Conservation (phyloP, 2,797 vertebrate species). For the Glyptemys insculpta region DNA sequence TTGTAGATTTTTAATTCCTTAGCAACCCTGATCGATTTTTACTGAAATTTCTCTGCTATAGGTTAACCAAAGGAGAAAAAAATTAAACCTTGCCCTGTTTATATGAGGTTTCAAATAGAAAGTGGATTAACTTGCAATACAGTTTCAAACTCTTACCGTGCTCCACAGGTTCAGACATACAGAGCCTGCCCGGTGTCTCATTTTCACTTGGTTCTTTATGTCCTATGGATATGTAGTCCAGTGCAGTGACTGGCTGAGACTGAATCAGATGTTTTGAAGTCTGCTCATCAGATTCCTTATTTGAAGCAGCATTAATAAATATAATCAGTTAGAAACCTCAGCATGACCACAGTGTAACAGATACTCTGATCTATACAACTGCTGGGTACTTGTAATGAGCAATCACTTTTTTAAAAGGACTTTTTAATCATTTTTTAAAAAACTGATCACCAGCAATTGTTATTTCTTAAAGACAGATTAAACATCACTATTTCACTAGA, state of each 20-base stretch:
- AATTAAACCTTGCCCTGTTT: background rate
- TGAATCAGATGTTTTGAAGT: slow-evolving; percentile 38
- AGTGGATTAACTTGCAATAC: background rate
- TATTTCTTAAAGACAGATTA: background rate
- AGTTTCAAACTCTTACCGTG: slow-evolving; percentile 69
- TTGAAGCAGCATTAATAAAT: slow-evolving; percentile 25
- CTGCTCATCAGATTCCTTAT: slow-evolving; percentile 73
- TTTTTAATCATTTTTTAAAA: background rate
- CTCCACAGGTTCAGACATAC: slow-evolving; percentile 50
- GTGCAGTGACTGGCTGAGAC: slow-evolving; percentile 57
- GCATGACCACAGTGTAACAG: background rate
- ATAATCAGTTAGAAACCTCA: slow-evolving; percentile 21
- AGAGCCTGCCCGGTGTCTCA: slow-evolving; percentile 38
- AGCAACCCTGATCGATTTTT: background rate
- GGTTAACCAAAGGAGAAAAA: background rate
- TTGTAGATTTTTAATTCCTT: background rate
- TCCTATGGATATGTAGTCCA: background rate
- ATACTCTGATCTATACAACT: background rate
- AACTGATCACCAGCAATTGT: background rate
- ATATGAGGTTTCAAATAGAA: background rate
- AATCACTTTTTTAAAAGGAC: background rate
- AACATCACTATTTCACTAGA: background rate
- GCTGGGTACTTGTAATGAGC: background rate
- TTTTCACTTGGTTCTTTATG: slow-evolving; percentile 32
- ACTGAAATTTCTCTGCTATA: background rate